phyloP scores from a whole-genome alignment of 2,113 vertebrate genomes.

The Pangasianodon hypophthalmus region DNA sequence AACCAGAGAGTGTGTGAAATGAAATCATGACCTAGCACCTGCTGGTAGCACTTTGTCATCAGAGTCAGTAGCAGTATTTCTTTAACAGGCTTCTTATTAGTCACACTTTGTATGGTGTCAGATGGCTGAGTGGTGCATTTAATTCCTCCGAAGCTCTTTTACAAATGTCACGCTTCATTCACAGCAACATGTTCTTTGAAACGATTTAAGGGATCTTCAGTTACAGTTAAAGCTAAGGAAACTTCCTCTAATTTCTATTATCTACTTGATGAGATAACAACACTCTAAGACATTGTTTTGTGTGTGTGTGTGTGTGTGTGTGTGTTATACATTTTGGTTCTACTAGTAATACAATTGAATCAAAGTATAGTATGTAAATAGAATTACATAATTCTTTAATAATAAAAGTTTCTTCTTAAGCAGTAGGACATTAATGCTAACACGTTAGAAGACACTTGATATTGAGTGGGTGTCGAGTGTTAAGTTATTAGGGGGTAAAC shows the following conservation, averaged over 20 bases:
- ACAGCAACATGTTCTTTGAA: not conserved
- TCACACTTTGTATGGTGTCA: constrained; percentile 15
- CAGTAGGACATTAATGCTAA: not conserved
- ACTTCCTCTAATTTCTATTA: not conserved
- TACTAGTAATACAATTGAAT: not conserved
- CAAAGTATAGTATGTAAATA: not conserved
- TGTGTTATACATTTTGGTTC: not conserved
- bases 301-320: not conserved
- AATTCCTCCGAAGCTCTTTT: not conserved
- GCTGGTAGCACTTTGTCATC: constrained; percentile 14
- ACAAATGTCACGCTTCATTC: not conserved
- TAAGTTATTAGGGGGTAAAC: not conserved
- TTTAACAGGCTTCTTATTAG: not conserved
- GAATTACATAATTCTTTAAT: not conserved
- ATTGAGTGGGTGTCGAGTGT: not conserved
- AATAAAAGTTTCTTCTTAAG: not conserved
- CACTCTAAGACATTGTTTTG: not conserved
- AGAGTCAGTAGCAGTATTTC: not conserved
- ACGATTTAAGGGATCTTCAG: not conserved
- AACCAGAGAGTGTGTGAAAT: not conserved
- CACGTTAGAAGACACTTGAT: not conserved
- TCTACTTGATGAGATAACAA: not conserved
- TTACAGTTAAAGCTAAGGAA: not conserved
- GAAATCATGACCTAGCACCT: not conserved
- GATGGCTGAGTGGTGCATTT: constrained; percentile 3